Evolutionary conservation across 2,797 vertebrate genomes (phyloP).

Genomic region (Scleropages formosus): DNA sequence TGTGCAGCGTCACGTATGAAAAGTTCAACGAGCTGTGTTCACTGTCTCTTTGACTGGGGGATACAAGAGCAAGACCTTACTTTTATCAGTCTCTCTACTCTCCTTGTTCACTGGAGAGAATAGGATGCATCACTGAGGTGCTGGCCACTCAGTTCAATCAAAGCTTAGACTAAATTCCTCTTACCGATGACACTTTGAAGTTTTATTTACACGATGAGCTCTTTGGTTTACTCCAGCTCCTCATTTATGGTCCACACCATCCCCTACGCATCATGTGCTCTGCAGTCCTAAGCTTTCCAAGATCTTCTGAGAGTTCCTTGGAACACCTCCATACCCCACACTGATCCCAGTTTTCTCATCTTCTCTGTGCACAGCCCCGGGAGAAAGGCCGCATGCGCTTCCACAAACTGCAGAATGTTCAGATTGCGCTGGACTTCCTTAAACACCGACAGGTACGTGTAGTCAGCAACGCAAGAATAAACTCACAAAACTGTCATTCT

Average conservation of each 20-base stretch:
- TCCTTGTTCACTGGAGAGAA: too few species aligned
- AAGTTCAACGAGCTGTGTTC: neutral
- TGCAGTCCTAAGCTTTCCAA: neutral
- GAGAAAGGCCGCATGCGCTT: slow-evolving; percentile 96
- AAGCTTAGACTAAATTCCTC: too few species aligned
- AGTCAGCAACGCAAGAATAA: too few species aligned
- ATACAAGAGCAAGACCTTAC: neutral
- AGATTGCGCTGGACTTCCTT: slow-evolving; percentile 94
- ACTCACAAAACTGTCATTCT: too few species aligned
- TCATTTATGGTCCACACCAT: neutral
- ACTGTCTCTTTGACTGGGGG: neutral
- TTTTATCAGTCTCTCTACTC: too few species aligned
- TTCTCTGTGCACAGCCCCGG: slow-evolving; percentile 61
- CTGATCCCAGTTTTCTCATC: slow-evolving; percentile 8
- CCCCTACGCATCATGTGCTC: neutral
- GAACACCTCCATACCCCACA: slow-evolving; percentile 28
- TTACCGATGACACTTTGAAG: too few species aligned
- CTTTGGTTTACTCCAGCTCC: too few species aligned
- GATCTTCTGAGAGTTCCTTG: neutral
- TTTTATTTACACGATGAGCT: too few species aligned
- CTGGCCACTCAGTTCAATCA: too few species aligned
- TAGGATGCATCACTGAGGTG: too few species aligned
- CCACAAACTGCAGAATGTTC: slow-evolving; percentile 96
- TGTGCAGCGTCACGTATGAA: slow-evolving; percentile 28
- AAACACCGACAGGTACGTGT: slow-evolving; percentile 85